Base-by-base conservation (phyloP, 2,113 vertebrate genomes). In the Candoia aspera region DNA sequence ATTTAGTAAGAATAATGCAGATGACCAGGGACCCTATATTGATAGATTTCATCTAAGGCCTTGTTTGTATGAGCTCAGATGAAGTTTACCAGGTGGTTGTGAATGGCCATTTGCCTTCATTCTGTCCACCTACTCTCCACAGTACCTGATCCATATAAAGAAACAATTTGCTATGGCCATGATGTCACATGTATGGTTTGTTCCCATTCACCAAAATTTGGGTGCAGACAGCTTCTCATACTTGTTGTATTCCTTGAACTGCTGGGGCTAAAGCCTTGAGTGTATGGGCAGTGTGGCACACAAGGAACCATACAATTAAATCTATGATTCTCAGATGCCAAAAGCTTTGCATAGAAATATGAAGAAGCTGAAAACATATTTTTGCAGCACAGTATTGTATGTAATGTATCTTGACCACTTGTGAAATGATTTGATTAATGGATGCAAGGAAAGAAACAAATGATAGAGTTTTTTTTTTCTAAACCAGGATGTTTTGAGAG, bases 401-500 rank as follows among this genome's bases (percentile, higher is more conserved):
- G 84, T 93, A 91, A 91, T 33, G 24, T 26, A 0, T 17, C 92
- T 85, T 90, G 59, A 93, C 93, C 92, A 90, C 91, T 94, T 95
- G 89, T 53, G 92, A 90, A 93, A 60, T 92, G n/a, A 87, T 73
- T 91, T 84, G 57, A 93, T 83, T 88, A 93, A 73, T 89, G 49
- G 90, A 91, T 92, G 37, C 93, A 95, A 49, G 64, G 54, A 93
- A 79, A 79, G 33, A 93, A 93, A 91, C 37, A 29, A 91, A 86
- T 93, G 46, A 91, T 8, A 86, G 54, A 55, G 95, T 93, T 85
- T 42, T 64, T 85, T 92, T 94, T 93, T 95, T 94, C 94, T 89
- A 94, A 94, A 68, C 90, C 90, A 92, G 94, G 90, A 92, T n/a
- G 59, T 97, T 97, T 96, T 94, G 96, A 96, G 96, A 97, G 96